Conservation (phyloP, 2,797 vertebrate genomes). For the Neopelma chrysocephalum region DNA sequence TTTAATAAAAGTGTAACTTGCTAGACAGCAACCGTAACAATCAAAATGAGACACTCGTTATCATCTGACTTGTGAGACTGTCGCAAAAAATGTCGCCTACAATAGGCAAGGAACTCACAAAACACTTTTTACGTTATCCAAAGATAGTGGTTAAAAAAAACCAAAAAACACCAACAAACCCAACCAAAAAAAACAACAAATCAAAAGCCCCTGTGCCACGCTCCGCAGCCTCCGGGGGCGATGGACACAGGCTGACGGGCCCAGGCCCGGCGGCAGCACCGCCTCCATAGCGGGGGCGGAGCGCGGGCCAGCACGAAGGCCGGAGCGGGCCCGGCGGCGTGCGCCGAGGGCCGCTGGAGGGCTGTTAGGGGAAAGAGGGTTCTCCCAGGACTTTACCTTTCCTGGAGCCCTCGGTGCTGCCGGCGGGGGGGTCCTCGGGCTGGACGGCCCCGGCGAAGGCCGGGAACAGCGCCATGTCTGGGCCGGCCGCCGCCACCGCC, state of each 20-base stretch:
- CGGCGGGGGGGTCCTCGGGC: background rate
- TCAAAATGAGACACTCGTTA: background rate
- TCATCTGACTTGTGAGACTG: background rate
- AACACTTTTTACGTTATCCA: background rate
- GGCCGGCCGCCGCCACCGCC: background rate
- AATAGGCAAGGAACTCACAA: background rate
- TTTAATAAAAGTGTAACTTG: background rate
- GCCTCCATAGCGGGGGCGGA: background rate
- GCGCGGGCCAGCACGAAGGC: background rate
- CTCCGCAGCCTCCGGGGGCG: no score
- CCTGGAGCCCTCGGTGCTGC: background rate
- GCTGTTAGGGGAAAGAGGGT: background rate
- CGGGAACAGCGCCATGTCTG: slow-evolving; percentile 70
- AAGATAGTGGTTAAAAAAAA: accelerated
- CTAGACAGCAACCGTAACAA: background rate
- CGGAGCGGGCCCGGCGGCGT: background rate
- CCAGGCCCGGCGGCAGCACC: background rate
- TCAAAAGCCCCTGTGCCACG: accelerated
- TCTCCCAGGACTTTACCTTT: slow-evolving; percentile 45
- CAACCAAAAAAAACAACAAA: no score
- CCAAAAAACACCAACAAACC: background rate
- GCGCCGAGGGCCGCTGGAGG: background rate
- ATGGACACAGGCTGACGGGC: accelerated
- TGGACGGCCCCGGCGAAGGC: slow-evolving; percentile 54
- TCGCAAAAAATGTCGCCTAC: background rate